Base-by-base conservation (phyloP, 2,113 vertebrate genomes). In the Argyrosomus japonicus region DNA sequence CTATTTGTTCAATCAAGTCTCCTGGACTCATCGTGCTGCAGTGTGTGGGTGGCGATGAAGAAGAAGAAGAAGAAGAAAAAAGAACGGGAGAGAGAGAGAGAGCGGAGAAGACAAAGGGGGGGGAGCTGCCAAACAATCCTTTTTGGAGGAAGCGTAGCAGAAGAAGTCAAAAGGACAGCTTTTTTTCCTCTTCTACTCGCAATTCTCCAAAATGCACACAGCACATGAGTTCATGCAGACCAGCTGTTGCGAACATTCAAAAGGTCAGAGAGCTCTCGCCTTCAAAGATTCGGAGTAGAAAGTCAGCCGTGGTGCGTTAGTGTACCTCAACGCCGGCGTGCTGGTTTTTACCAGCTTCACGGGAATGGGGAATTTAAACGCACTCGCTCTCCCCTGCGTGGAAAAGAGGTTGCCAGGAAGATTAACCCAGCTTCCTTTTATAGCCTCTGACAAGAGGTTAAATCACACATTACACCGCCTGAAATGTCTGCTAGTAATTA, bases 391-490 rank as follows among this genome's bases (percentile, higher is more conserved):
- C 87, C 88, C 90, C 85, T 85, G 91, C 53, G 87, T 91, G 87
- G 87, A 93, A 93, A 92, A 92, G 90, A 91, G 92, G 90, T 91
- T 95, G 93, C 89, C 89, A 89, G 92, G 93, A 94, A 95, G 94
- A 95, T 95, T 95, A 95, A 95, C 94, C 94, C 90, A 89, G 93
- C 94, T 96, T 95, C 94, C 93, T 93, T 95, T 95, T 94, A 95
- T 94, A 95, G 95, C 93, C 91, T 87, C 88, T 84, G 92, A 95
- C 93, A 94, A 95, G 93, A 95, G 94, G 93, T 95, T 95, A 95
- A 95, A 95, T 95, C 93, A 94, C 93, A 94, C 93, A 93, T 94
- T 93, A 94, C 90, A 89, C 91, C 36, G 88, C 93, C 90, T 92
- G 91, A 94, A 94, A 93, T 91, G 93, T 93, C 90, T 91, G 83